Conservation (phyloP, 2,797 vertebrate species). For the Epinephelus coioides region DNA sequence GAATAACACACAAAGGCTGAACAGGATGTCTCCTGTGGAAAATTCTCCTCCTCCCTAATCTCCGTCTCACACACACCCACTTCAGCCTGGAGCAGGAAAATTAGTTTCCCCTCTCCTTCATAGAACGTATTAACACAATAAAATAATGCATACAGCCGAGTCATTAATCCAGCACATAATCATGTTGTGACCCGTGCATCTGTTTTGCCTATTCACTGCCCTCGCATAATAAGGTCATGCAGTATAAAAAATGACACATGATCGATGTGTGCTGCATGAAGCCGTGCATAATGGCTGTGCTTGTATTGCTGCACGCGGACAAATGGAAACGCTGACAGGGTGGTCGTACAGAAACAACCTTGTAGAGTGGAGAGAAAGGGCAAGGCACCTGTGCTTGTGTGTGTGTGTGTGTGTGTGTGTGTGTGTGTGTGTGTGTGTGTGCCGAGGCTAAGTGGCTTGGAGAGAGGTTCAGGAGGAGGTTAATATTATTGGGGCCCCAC, state of each 20-base stretch:
- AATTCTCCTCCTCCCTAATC: constrained; percentile 58
- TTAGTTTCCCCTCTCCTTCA: constrained; percentile 38
- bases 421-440: constrained; percentile 9
- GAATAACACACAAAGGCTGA: constrained; percentile 49
- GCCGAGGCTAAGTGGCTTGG: constrained; percentile 28
- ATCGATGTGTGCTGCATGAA: constrained; percentile 36
- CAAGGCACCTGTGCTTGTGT: constrained; percentile 13
- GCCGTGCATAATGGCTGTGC: constrained; percentile 32
- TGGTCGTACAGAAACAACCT: constrained; percentile 44
- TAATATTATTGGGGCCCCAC: constrained; percentile 47
- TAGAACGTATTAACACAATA: constrained; percentile 36
- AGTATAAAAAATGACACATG: constrained; percentile 26
- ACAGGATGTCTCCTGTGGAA: constrained; percentile 42
- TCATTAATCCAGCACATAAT: constrained; percentile 60
- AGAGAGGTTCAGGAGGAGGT: constrained; percentile 48
- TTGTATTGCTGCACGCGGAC: constrained; percentile 31
- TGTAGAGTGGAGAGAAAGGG: constrained; percentile 18
- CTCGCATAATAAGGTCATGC: constrained; percentile 48
- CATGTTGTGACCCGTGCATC: constrained; percentile 26
- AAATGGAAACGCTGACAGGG: constrained; percentile 47
- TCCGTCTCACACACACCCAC: constrained; percentile 37
- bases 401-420: constrained; percentile 8
- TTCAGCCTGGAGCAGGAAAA: constrained; percentile 43
- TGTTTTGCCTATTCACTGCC: constrained; percentile 22
- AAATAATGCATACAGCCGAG: constrained; percentile 47